Conservation (phyloP, 2,888 invertebrate species). For the Nomada ruficornis region DNA sequence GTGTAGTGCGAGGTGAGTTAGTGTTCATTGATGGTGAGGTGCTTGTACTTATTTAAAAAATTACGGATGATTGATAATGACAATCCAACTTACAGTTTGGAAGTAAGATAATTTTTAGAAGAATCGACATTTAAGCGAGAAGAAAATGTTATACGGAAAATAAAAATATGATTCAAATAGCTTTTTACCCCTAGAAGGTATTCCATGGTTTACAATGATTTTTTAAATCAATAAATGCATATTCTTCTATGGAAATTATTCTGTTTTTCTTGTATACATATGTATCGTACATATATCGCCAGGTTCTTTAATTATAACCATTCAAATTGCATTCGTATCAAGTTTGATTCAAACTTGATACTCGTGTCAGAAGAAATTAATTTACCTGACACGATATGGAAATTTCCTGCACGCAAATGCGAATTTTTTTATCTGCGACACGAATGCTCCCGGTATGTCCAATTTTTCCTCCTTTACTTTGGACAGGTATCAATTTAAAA, state of each 20-base stretch:
- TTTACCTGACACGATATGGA: constrained; percentile 1
- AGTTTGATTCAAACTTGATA: not conserved
- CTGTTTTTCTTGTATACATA: not conserved
- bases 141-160: too few species aligned
- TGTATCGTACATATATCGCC: not conserved
- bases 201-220: too few species aligned
- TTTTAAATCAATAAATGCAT: too few species aligned
- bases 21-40: not conserved
- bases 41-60: not conserved
- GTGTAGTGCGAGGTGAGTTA: not conserved
- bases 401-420: not conserved
- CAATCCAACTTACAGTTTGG: too few species aligned
- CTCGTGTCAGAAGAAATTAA: not conserved
- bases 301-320: not conserved
- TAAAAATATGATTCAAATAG: too few species aligned
- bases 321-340: not conserved
- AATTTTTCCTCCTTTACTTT: not conserved
- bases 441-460: not conserved
- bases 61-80: too few species aligned
- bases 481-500: not conserved
- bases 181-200: too few species aligned
- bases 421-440: not conserved
- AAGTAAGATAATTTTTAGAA: too few species aligned
- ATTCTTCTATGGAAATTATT: not conserved
- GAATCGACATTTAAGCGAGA: too few species aligned